A percentile compares a stretch with the other conserved stretches of the same genome.
phyloP scores from a whole-genome alignment of 2,113 vertebrate genomes.

The Hipposideros armiger region DNA sequence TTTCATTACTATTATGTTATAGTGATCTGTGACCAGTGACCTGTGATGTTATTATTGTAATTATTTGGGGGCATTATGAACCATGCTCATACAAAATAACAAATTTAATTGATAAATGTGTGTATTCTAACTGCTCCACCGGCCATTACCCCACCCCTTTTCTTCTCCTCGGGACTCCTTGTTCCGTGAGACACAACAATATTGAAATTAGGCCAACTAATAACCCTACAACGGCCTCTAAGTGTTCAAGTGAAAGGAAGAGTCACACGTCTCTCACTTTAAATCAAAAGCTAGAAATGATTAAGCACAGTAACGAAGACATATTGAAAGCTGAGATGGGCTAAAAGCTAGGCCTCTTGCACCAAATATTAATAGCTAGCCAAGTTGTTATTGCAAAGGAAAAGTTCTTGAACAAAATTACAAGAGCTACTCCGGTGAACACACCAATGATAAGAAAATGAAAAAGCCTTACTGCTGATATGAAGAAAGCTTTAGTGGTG shows the following conservation, averaged over 20 bases:
- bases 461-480: not conserved
- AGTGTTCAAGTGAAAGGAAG: not conserved
- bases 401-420: not conserved
- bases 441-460: not conserved
- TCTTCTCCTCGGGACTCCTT: not conserved
- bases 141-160: not conserved
- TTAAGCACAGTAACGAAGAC: not conserved
- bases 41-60: not conserved
- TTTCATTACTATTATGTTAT: not conserved
- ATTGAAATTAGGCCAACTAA: not conserved
- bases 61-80: not conserved
- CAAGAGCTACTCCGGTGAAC: not conserved
- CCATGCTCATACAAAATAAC: not conserved
- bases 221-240: not conserved
- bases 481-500: not conserved
- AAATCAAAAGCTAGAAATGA: not conserved
- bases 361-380: not conserved
- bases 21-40: not conserved
- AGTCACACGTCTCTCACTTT: not conserved
- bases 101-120: not conserved
- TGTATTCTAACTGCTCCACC: not conserved
- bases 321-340: not conserved
- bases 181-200: not conserved
- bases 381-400: not conserved
- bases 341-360: not conserved